Evolutionary conservation across 2,888 invertebrate genomes (phyloP), one percentile per base, ranked within the genome.

Genomic region (Galeopsomyia nigrocyanea): DNA sequence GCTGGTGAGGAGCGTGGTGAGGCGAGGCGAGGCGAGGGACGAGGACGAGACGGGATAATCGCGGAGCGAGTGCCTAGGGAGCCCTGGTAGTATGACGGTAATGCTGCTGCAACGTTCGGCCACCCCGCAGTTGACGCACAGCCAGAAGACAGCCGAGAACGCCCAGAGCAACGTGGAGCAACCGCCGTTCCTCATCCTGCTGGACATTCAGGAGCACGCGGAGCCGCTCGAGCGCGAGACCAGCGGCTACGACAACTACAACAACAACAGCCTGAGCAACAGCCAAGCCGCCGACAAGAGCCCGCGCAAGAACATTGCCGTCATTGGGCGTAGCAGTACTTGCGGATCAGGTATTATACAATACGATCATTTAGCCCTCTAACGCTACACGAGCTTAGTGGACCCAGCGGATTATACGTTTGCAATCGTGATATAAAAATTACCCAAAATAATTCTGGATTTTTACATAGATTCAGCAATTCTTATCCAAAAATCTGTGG

Each of bases 31-130:
- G 19, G 50, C 26, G 39, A 47, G 49, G 58, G 22, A 56, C 16
- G 55, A 56, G 16, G 58, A 61, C 31, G 55, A 31, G 31, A 39
- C 60, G 50, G 26, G 61, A 26, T 61, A 63, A 66, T 26, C 58
- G 68, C 50, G 66, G 14, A 62, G 55, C 16, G 74, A 71, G 78
- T 76, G 79, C 73, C 75, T 72, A 79, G 77, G 79, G 78, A 80
- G 81, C 79, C 77, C 80, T 79, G 82, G 80, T 85, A 86, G 86
- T 82, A 87, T 86, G 86, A 86, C 86, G 84, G 86, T 86, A 83
- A 86, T 86, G 86, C 85, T 86, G 85, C 85, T 86, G 82, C 86
- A 86, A 86, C 86, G 85, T 82, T 85, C 85, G 80, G 81, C 83
- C 82, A 84, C 84, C 81, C 83, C 84, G 80, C 86, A 86, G 80